Evolutionary conservation across 2,113 vertebrate species (phyloP).

Genomic region (Chlamydotis undulata): DNA sequence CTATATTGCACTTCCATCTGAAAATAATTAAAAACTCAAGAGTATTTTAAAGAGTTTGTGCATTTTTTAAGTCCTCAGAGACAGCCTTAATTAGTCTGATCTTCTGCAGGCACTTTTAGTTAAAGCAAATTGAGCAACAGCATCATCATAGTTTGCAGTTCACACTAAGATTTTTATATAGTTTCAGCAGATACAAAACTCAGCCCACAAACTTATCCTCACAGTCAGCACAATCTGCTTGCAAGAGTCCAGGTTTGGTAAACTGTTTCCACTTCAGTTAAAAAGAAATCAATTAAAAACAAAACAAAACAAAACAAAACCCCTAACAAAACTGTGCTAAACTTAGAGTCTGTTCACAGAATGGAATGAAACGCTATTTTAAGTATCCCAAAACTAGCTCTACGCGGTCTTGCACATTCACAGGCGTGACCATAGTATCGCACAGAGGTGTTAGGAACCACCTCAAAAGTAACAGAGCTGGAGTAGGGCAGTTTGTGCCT

Average conservation of each 20-base stretch:
- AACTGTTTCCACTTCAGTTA: background rate
- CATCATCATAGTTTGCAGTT: conserved; percentile 30
- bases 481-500: background rate
- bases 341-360: background rate
- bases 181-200: conserved; percentile 36
- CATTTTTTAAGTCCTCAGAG: conserved; percentile 26
- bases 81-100: conserved; percentile 29
- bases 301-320: background rate
- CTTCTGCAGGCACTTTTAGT: conserved; percentile 21
- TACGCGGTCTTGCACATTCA: background rate
- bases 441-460: background rate
- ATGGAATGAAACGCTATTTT: background rate
- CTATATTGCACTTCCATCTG: background rate
- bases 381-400: background rate
- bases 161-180: background rate
- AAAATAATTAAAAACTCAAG: conserved; percentile 46
- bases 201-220: background rate
- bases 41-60: background rate
- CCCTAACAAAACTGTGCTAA: background rate
- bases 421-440: background rate
- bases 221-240: conserved; percentile 42
- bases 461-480: background rate
- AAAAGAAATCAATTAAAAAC: background rate
- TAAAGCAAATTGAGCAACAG: conserved; percentile 22
- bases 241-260: background rate